A percentile compares a stretch with the other conserved stretches of the same genome.
Evolutionary conservation across 2,113 vertebrate genomes (phyloP).

Genomic region (Emberiza fucata): DNA sequence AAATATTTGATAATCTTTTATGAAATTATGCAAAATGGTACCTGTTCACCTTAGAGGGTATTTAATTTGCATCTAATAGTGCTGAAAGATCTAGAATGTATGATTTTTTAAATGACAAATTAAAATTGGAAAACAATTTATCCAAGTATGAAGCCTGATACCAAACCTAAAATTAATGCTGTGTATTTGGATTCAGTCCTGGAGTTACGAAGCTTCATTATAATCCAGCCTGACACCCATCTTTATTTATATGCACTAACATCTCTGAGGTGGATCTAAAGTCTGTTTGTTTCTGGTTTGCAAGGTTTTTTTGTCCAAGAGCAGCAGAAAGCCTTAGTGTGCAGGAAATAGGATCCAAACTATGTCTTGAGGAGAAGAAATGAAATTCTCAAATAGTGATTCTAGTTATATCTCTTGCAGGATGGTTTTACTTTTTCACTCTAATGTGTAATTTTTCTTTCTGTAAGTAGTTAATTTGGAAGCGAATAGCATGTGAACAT

Average conservation of each 20-base stretch:
- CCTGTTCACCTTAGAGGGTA: neutral
- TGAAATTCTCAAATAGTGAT: neutral
- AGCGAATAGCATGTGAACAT: neutral
- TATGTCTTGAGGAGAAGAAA: neutral
- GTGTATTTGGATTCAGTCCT: neutral
- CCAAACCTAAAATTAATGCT: neutral
- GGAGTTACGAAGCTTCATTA: neutral
- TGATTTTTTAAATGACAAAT: neutral
- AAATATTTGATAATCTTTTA: neutral
- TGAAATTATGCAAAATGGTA: neutral
- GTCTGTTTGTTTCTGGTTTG: neutral
- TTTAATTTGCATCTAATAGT: neutral
- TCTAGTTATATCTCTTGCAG: neutral
- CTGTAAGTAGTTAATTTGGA: neutral
- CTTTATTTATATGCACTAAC: neutral
- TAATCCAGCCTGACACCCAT: neutral
- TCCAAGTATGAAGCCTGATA: neutral
- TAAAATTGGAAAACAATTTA: neutral
- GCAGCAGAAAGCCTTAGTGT: neutral
- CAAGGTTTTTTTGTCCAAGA: neutral
- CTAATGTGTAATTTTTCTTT: neutral
- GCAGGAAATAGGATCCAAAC: neutral
- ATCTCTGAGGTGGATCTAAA: neutral
- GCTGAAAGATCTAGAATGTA: neutral
- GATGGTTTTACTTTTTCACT: neutral